phyloP scores from a whole-genome alignment of 2,888 invertebrate genomes.

The Lepas anatifera region DNA sequence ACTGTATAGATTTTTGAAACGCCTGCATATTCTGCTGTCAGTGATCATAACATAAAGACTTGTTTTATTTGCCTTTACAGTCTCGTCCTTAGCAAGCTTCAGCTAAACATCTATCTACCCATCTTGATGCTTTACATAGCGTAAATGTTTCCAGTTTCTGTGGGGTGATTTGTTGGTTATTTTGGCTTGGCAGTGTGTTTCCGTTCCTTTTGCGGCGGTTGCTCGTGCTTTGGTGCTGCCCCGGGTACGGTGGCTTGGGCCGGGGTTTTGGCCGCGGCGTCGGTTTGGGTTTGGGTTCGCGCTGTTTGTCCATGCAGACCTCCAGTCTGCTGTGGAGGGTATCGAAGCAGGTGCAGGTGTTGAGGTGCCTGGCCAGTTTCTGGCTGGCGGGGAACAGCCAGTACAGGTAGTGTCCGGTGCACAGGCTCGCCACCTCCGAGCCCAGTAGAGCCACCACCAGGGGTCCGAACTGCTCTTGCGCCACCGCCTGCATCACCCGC shows the following conservation, averaged over 20 bases:
- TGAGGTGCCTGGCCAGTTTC: neutral
- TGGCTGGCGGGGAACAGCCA: neutral
- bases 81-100: too few species aligned
- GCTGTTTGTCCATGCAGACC: neutral
- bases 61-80: too few species aligned
- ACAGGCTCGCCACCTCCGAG: neutral
- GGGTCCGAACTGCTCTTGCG: neutral
- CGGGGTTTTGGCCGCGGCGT: neutral
- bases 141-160: too few species aligned
- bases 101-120: too few species aligned
- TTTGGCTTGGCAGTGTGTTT: neutral
- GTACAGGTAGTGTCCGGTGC: neutral
- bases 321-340: neutral
- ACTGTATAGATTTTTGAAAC: too few species aligned
- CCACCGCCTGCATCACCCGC: neutral
- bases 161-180: neutral
- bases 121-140: too few species aligned
- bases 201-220: neutral
- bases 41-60: too few species aligned
- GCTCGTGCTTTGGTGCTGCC: too few species aligned
- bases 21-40: too few species aligned
- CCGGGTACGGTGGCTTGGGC: neutral
- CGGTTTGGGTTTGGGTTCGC: neutral
- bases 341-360: neutral
- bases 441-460: neutral